phyloP scores from a whole-genome alignment of 1,140 invertebrate species.

The Heliconius himera region DNA sequence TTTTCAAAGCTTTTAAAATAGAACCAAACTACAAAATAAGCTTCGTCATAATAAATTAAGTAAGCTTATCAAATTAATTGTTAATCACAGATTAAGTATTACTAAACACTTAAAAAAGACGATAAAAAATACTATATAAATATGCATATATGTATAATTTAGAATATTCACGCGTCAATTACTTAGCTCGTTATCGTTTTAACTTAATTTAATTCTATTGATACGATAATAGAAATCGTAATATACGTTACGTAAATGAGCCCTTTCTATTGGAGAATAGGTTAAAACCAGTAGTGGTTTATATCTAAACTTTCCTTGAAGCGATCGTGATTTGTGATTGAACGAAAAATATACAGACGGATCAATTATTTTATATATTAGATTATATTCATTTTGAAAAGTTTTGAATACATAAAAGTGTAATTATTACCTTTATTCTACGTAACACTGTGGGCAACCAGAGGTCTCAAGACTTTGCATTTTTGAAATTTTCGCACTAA shows the following conservation, averaged over 20 bases:
- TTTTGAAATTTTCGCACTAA: too few relatives aligned
- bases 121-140: too few relatives aligned
- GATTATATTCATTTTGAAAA: too few relatives aligned
- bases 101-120: too few relatives aligned
- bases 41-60: not conserved
- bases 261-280: conserved; percentile 42
- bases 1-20: not conserved
- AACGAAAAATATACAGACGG: not conserved
- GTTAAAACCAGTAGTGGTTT: conserved; percentile 38
- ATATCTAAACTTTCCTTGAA: conserved; percentile 26
- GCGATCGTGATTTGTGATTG: conserved; percentile 21
- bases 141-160: not conserved
- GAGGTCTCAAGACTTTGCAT: too few relatives aligned
- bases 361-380: not conserved
- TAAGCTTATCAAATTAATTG: too few relatives aligned
- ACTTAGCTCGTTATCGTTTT: conserved; percentile 43
- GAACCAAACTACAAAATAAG: not conserved
- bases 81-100: too few relatives aligned
- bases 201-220: conserved; percentile 37
- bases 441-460: too few relatives aligned
- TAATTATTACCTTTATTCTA: too few relatives aligned
- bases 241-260: conserved; percentile 45
- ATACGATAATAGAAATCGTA: conserved; percentile 42
- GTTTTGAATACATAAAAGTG: too few relatives aligned
- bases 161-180: conserved; percentile 33